Percentiles rank a stretch among this genome's conserved stretches.
Conservation (phyloP, 2,888 invertebrate genomes). For the Scrobipalpa costella region DNA sequence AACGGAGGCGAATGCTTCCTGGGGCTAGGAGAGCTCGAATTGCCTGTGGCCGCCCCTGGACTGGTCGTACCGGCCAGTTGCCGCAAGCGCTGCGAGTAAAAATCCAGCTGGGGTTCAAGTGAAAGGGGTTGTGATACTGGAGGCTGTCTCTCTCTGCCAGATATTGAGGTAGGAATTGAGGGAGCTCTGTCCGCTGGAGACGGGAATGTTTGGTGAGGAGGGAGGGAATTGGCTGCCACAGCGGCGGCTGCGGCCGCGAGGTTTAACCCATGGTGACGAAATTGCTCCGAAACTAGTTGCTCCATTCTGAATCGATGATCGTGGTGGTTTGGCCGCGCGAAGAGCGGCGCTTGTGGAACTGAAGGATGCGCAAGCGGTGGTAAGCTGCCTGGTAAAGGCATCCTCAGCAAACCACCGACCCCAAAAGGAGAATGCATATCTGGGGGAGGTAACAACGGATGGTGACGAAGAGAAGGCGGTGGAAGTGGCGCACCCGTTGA, state of each 20-base stretch:
- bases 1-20: constrained; percentile 90
- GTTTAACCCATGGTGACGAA: constrained; percentile 89
- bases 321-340: constrained; percentile 88
- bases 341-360: constrained; percentile 87
- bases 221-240: constrained; percentile 83
- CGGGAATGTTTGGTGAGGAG: constrained; percentile 83
- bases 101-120: constrained; percentile 96
- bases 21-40: constrained; percentile 91
- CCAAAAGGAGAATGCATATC: constrained; percentile 89
- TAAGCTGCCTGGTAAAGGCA: constrained; percentile 85
- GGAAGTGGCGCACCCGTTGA: constrained; percentile 80
- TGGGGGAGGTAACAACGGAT: constrained; percentile 85
- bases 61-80: constrained; percentile 98
- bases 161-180: constrained; percentile 75
- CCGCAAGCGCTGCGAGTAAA: constrained; percentile 99
- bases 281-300: constrained; percentile 90
- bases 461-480: constrained; percentile 84
- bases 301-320: constrained; percentile 92
- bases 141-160: constrained; percentile 72
- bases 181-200: constrained; percentile 82
- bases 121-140: constrained; percentile 84
- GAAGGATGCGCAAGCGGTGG: constrained; percentile 85
- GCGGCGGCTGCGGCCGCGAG: constrained; percentile 88
- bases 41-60: constrained; percentile 93
- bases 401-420: constrained; percentile 85